Conservation (phyloP, 2,888 invertebrate species). For the Drosophila falleni region DNA sequence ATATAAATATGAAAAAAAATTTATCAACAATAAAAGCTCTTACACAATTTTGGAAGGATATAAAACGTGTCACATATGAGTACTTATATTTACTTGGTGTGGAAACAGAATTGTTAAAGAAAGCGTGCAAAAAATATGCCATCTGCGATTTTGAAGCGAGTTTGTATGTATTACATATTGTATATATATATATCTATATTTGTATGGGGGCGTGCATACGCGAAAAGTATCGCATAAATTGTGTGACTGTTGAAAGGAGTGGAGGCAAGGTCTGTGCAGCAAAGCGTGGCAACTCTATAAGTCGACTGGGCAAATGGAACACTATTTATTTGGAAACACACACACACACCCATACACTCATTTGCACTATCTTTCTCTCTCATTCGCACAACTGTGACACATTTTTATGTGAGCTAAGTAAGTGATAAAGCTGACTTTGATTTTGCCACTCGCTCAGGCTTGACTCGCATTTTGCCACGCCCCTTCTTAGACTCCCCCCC, state of each 20-base stretch:
- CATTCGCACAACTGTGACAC: constrained; percentile 37
- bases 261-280: constrained; percentile 54
- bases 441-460: constrained; percentile 59
- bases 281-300: constrained; percentile 56
- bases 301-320: constrained; percentile 49
- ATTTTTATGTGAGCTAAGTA: constrained; percentile 66
- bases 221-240: constrained; percentile 63
- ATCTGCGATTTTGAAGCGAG: constrained; percentile 61
- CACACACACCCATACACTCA: too few relatives aligned
- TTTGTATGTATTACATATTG: too few relatives aligned
- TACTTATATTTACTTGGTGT: constrained; percentile 1
- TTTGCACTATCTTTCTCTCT: constrained; percentile 3
- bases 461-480: constrained; percentile 33
- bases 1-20: not conserved
- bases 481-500: not conserved
- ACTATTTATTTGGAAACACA: constrained; percentile 65
- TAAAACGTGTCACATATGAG: constrained; percentile 7
- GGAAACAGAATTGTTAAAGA: constrained; percentile 52
- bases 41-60: constrained; percentile 21
- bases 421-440: constrained; percentile 78
- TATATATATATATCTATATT: constrained; percentile 4
- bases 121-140: constrained; percentile 69
- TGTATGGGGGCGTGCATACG: constrained; percentile 33
- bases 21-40: not conserved
- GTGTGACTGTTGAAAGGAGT: constrained; percentile 40